A percentile compares a stretch with the other conserved stretches of the same genome.
phyloP scores from a whole-genome alignment of 2,113 vertebrate species.

The Malurus melanocephalus region DNA sequence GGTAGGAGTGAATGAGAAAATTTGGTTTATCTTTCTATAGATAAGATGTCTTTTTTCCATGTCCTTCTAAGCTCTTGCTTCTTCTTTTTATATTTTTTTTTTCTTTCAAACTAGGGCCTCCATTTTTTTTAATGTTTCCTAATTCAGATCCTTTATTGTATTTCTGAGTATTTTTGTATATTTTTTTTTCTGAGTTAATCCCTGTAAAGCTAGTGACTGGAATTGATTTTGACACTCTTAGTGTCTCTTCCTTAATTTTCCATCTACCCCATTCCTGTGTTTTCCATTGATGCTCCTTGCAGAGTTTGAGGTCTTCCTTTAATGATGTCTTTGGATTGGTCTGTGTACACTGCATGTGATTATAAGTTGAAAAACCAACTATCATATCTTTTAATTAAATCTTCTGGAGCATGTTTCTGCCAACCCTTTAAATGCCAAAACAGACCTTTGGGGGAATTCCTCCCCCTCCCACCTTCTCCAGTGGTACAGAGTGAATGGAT shows the following conservation, averaged over 20 bases:
- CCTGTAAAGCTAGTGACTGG: not conserved
- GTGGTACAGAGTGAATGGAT: not conserved
- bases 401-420: not conserved
- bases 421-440: not conserved
- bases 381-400: not conserved
- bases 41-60: not conserved
- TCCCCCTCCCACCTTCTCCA: accelerated
- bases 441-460: not conserved
- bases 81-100: no score
- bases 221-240: not conserved
- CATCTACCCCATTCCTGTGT: not conserved
- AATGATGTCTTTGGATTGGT: not conserved
- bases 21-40: not conserved
- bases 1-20: not conserved
- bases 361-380: not conserved
- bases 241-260: not conserved
- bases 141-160: not conserved
- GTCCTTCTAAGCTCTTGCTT: not conserved
- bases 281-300: not conserved
- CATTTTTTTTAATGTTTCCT: not conserved
- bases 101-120: not conserved
- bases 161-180: not conserved
- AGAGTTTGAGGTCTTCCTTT: not conserved
- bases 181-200: not conserved
- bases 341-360: not conserved